Evolutionary conservation across 2,888 invertebrate species (phyloP), one percentile per base, ranked within the genome.

Genomic region (Brachylomia viminalis): DNA sequence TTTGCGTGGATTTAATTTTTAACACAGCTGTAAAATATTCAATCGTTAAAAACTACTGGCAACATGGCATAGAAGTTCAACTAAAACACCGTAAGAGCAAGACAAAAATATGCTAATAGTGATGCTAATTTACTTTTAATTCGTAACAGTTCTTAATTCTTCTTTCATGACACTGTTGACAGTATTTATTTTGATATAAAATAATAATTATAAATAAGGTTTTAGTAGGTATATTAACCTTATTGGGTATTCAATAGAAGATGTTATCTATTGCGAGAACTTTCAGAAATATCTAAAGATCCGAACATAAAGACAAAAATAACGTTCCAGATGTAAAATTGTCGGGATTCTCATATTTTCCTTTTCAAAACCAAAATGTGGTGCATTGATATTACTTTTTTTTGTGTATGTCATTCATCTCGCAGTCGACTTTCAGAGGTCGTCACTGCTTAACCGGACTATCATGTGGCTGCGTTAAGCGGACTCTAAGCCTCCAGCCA

Each of bases 21-120:
- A 54, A n/a, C 20, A 56, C 10, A 33, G n/a, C 38, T 17, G 10
- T 72, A n/a, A 70, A 42, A 42, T 70, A 71, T 17, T 52, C 23
- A 30, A 8, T 69, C 27, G 23, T 49, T 33, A 45, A 71, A 54
- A 45, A 54, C 30, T 45, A 69, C n/a, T 72, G 45, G 72, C 54
- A n/a, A 72, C 13, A 20, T 20, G 10, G 5, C 8, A n/a, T n/a
- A n/a, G 20, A n/a, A 33, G 1, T 20, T 70, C 13, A 7, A 20
- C 4, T 13, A 10, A 56, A 33, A 70, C 13, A 13, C 33, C 30
- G 20, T 27, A 20, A 17, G 7, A 10, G 6, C 15, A 45, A 45
- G n/a, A 56, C 42, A 72, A n/a, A n/a, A n/a, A n/a, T n/a, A n/a
- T n/a, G n/a, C n/a, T n/a, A n/a, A n/a, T n/a, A n/a, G n/a, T n/a